Evolutionary conservation across 2,113 vertebrate genomes (phyloP).

Genomic region (Amphilophus citrinellus): DNA sequence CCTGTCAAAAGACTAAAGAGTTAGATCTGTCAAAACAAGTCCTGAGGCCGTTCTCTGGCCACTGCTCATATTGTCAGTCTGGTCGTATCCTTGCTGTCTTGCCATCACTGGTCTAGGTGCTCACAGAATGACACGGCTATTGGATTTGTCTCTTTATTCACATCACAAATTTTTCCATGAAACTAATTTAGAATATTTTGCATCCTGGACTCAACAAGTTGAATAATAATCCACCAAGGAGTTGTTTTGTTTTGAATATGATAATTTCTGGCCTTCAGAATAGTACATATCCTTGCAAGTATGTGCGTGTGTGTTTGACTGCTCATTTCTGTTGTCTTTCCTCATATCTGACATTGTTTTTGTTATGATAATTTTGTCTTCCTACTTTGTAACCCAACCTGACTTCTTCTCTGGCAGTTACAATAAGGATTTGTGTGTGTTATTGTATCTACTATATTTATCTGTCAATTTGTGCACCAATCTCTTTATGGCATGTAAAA

Average conservation of each 20-base stretch:
- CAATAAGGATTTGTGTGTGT: background rate
- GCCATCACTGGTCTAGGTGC: background rate
- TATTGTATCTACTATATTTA: background rate
- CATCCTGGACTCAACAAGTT: constrained; percentile 18
- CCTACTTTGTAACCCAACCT: background rate
- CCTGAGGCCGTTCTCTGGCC: constrained; percentile 41
- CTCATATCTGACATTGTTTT: constrained; percentile 6
- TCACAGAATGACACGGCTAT: background rate
- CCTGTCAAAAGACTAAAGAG: constrained; percentile 61
- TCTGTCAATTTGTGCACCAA: background rate
- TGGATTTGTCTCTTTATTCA: constrained; percentile 19
- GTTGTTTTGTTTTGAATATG: constrained; percentile 25
- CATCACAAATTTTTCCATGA: constrained; percentile 7
- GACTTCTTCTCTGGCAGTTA: background rate
- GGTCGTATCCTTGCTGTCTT: constrained; percentile 15
- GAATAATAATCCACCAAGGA: background rate
- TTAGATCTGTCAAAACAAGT: constrained; percentile 57
- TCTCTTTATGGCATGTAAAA: background rate
- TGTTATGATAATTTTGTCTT: constrained; percentile 29
- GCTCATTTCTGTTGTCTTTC: background rate
- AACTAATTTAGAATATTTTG: constrained; percentile 3
- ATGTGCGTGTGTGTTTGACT: background rate
- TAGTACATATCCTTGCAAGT: background rate
- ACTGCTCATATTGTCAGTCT: constrained; percentile 50
- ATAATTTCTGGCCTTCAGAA: constrained; percentile 12